Percentiles rank a stretch among this genome's conserved stretches.
Conservation (phyloP, 2,797 vertebrate species). For the Notolepis coatsorum region DNA sequence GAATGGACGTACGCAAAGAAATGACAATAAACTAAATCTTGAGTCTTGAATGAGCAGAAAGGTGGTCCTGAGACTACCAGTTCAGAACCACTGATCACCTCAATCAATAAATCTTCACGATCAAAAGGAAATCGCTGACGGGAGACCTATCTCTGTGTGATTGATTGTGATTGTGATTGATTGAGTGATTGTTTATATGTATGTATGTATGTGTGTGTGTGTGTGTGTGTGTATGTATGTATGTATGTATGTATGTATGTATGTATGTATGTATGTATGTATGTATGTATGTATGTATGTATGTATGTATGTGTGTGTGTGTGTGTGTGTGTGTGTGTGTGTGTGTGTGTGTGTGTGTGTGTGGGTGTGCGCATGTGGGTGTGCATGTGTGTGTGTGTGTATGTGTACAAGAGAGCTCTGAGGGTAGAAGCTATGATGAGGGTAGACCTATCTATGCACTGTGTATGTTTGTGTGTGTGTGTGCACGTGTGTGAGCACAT, state of each 20-base stretch:
- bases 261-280: not conserved
- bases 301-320: not conserved
- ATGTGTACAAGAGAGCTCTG: not conserved
- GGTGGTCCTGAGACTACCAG: no score
- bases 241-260: not conserved
- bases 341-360: no score
- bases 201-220: no score
- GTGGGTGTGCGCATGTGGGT: not conserved
- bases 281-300: not conserved
- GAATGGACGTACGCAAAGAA: no score
- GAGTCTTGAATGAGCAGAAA: no score
- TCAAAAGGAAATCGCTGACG: no score
- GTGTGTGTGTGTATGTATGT: not conserved
- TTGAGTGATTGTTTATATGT: conserved; percentile 3
- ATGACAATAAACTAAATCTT: no score
- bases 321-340: not conserved
- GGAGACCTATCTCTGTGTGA: no score
- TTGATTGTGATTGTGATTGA: no score
- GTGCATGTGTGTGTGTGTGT: not conserved
- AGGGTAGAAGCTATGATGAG: not conserved
- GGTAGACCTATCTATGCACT: not conserved
- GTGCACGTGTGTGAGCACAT: not conserved
- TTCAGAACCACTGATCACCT: no score
- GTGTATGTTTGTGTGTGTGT: conserved; percentile 1
- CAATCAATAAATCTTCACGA: no score